phyloP scores from a whole-genome alignment of 2,797 vertebrate genomes.

The Margarornis squamiger region DNA sequence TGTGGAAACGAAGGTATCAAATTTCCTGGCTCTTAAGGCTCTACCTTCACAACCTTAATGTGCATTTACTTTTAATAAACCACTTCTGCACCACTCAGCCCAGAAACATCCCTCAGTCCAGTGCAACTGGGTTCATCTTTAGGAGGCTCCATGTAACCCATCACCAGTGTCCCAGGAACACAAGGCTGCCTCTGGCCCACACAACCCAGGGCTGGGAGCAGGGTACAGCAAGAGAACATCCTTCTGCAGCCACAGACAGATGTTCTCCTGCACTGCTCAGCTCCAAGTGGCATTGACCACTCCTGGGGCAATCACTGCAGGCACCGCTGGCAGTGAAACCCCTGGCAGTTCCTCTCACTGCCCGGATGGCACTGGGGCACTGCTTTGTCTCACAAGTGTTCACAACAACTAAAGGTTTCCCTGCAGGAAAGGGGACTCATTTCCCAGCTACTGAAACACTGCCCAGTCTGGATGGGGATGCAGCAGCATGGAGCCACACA shows the following conservation, averaged over 20 bases:
- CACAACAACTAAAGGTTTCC: not conserved
- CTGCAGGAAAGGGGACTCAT: not conserved
- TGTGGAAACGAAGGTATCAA: slow-evolving; percentile 59
- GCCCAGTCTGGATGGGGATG: not conserved
- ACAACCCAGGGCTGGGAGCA: not conserved
- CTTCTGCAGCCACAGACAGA: not conserved
- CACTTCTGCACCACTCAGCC: not conserved
- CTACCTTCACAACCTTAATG: slow-evolving; percentile 12
- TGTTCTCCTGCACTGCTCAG: not conserved
- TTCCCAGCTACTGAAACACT: not conserved
- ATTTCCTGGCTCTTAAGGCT: slow-evolving; percentile 28
- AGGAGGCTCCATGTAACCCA: not conserved
- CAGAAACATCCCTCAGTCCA: not conserved
- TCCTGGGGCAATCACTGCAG: not conserved
- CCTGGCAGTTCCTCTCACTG: not conserved
- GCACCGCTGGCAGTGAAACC: not conserved
- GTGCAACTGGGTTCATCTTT: not conserved
- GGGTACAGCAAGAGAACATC: not conserved
- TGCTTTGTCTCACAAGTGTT: not conserved
- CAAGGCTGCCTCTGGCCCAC: rapidly evolving
- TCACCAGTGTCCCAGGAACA: rapidly evolving
- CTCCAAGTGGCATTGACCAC: not conserved
- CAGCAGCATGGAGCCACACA: not conserved
- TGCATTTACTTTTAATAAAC: slow-evolving; percentile 37
- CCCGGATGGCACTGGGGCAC: not conserved